Conservation (phyloP, 2,797 vertebrate species). For the Gobionotothen gibberifrons region DNA sequence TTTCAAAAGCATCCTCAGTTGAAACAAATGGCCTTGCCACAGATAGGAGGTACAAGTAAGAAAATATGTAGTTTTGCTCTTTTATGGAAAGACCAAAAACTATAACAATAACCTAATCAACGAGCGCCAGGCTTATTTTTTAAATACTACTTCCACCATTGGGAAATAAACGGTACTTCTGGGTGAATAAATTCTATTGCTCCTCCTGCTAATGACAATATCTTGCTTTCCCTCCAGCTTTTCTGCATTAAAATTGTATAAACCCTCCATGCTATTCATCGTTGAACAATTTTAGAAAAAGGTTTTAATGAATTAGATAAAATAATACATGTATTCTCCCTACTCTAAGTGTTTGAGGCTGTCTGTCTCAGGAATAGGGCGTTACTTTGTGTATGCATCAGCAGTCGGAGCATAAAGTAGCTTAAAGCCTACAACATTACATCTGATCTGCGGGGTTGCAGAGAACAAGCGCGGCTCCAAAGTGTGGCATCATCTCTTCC, state of each 20-base stretch:
- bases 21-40: not conserved
- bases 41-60: not conserved
- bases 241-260: not conserved
- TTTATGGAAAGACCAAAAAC: not conserved
- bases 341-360: constrained; percentile 5
- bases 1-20: not conserved
- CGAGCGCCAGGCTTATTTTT: not conserved
- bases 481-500: constrained; percentile 34
- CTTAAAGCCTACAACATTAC: constrained; percentile 70
- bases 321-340: constrained; percentile 22
- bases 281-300: too few species aligned
- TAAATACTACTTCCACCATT: constrained; percentile 5
- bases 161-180: constrained; percentile 30
- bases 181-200: constrained; percentile 11
- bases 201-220: constrained; percentile 26
- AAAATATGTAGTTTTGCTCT: not conserved
- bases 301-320: not conserved
- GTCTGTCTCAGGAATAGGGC: constrained; percentile 37
- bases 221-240: constrained; percentile 29
- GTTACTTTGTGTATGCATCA: constrained; percentile 61
- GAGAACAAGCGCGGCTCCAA: constrained; percentile 62
- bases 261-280: not conserved
- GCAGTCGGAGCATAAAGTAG: constrained; percentile 62
- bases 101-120: constrained; percentile 10
- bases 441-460: constrained; percentile 72